Evolutionary conservation across 1,140 invertebrate genomes (phyloP).

Genomic region (Scaptomyza pallida): DNA sequence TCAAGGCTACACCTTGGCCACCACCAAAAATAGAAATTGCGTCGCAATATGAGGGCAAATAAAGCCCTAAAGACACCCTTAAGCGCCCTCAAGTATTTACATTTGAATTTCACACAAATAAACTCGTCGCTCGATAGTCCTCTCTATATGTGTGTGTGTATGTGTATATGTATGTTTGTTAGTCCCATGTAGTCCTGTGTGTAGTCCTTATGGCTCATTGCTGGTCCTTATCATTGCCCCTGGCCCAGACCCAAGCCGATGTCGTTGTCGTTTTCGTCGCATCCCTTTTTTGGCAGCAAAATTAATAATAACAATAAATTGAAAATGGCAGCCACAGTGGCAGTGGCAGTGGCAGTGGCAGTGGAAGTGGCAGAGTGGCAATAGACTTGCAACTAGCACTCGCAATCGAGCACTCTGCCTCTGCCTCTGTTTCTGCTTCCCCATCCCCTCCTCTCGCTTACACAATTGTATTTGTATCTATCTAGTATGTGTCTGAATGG

Average conservation of each 20-base stretch:
- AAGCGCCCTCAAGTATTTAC: conserved; percentile 81
- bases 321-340: conserved; percentile 71
- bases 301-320: conserved; percentile 83
- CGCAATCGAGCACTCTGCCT: background rate
- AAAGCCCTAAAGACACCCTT: conserved; percentile 79
- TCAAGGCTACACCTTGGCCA: conserved; percentile 35
- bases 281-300: conserved; percentile 76
- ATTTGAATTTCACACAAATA: conserved; percentile 83
- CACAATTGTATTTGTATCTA: conserved; percentile 35
- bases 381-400: conserved; percentile 23
- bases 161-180: background rate
- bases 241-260: no score
- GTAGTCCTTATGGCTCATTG: conserved; percentile 2
- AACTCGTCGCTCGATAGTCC: conserved; percentile 60
- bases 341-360: conserved; percentile 18
- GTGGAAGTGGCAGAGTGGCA: conserved; percentile 17
- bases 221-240: conserved; percentile 4
- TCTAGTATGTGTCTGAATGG: background rate
- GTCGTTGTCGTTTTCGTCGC: conserved; percentile 18
- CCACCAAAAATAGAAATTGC: conserved; percentile 65
- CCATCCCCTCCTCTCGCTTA: background rate
- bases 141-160: conserved; percentile 6
- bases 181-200: background rate
- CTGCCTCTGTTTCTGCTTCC: no score
- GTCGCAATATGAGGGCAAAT: conserved; percentile 70